Evolutionary conservation across 2,113 vertebrate species (phyloP).

Genomic region (Myxocyprinus asiaticus): DNA sequence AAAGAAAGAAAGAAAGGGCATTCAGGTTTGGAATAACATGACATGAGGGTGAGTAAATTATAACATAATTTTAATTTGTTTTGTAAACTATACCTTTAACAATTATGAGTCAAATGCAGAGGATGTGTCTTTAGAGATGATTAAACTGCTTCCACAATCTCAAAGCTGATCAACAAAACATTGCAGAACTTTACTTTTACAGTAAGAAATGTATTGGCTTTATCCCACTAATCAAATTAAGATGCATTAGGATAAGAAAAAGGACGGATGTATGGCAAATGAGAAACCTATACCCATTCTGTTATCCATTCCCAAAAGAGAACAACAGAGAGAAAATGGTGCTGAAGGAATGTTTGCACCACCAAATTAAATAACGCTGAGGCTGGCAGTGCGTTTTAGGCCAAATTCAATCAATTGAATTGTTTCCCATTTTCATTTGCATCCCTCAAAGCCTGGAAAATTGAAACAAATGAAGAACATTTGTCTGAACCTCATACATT

Average conservation of each 20-base stretch:
- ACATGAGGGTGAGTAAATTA: too few species aligned
- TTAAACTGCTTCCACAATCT: neutral
- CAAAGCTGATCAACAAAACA: neutral
- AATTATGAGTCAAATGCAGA: too few species aligned
- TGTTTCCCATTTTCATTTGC: constrained; percentile 28
- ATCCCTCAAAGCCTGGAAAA: constrained; percentile 15
- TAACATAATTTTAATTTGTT: too few species aligned
- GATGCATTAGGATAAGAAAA: neutral
- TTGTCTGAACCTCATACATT: constrained; percentile 21
- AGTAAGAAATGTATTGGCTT: neutral
- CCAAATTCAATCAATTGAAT: constrained; percentile 27
- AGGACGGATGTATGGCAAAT: neutral
- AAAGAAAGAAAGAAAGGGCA: too few species aligned
- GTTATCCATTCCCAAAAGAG: neutral
- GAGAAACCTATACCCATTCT: constrained; percentile 14
- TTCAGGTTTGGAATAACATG: too few species aligned
- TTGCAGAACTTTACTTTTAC: neutral
- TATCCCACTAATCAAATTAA: constrained; percentile 13
- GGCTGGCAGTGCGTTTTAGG: constrained; percentile 6
- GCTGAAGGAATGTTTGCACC: constrained; percentile 9
- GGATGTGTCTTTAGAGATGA: too few species aligned
- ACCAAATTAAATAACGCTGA: constrained; percentile 15
- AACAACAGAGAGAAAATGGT: neutral
- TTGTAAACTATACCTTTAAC: too few species aligned
- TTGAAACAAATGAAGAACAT: constrained; percentile 1